A percentile compares a stretch with the other conserved stretches of the same genome.
Conservation (phyloP, 2,797 vertebrate genomes). For the Pachyuromys duprasi region DNA sequence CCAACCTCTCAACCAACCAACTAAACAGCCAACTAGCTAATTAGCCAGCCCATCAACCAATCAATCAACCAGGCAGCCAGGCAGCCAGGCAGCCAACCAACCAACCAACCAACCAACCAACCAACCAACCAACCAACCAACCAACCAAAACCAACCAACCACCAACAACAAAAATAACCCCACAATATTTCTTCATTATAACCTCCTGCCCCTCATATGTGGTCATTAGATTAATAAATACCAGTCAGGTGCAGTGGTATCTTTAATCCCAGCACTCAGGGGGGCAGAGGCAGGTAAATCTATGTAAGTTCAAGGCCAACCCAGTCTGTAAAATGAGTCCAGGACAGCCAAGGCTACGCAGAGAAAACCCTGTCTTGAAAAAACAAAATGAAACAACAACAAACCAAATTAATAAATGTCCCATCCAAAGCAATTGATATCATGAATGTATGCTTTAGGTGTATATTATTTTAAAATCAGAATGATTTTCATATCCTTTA, state of each 20-base stretch:
- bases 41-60: neutral
- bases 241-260: too few relatives aligned
- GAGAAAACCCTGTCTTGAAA: too few relatives aligned
- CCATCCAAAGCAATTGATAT: neutral
- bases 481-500: neutral
- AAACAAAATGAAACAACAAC: too few relatives aligned
- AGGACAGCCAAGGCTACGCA: too few relatives aligned
- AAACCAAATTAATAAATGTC: neutral
- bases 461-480: neutral
- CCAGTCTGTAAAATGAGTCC: too few relatives aligned
- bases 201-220: neutral
- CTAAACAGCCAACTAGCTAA: neutral
- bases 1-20: too few relatives aligned
- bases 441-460: conserved; percentile 2
- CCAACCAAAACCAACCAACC: too few relatives aligned
- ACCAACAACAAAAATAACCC: too few relatives aligned
- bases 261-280: too few relatives aligned
- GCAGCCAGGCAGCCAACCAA: neutral
- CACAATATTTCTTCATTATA: neutral
- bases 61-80: neutral
- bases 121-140: neutral
- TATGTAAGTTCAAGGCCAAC: too few relatives aligned
- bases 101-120: neutral
- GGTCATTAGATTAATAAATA: neutral
- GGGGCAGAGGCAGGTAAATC: too few relatives aligned